Evolutionary conservation across 1,140 invertebrate genomes (phyloP).

Genomic region (Drosophila simulans): DNA sequence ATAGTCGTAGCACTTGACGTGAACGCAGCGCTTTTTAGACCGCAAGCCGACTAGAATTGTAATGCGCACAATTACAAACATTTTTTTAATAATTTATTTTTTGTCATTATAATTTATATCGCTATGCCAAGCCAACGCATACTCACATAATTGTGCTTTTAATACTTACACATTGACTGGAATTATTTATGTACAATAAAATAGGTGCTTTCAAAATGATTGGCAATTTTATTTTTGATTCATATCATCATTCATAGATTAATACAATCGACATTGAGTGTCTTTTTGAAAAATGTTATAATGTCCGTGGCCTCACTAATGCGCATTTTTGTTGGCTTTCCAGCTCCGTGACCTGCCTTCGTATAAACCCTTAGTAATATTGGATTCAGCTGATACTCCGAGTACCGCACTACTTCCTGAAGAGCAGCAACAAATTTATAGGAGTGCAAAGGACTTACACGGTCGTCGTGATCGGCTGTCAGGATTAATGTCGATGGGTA

Average conservation of each 20-base stretch:
- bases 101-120: too few species aligned
- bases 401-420: slow-evolving; percentile 90
- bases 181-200: too few species aligned
- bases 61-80: too few species aligned
- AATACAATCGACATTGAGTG: slow-evolving; percentile 86
- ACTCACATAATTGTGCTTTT: too few species aligned
- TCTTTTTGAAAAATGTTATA: slow-evolving; percentile 92
- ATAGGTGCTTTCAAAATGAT: too few species aligned
- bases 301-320: slow-evolving; percentile 96
- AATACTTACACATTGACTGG: too few species aligned
- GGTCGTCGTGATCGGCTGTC: slow-evolving; percentile 99
- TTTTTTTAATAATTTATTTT: too few species aligned
- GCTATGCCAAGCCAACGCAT: too few species aligned
- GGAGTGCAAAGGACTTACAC: slow-evolving; percentile 97
- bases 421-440: slow-evolving; percentile 97
- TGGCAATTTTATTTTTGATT: too few species aligned
- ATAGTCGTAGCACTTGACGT: too few species aligned
- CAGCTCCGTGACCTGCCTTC: slow-evolving; percentile 97
- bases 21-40: too few species aligned
- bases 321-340: slow-evolving; percentile 93
- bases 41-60: too few species aligned
- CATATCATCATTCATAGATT: slow-evolving; percentile 43
- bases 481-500: slow-evolving; percentile 96
- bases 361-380: slow-evolving; percentile 95
- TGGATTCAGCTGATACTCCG: slow-evolving; percentile 91